Evolutionary conservation across 2,888 invertebrate genomes (phyloP).

Genomic region (Girardia tigrina): DNA sequence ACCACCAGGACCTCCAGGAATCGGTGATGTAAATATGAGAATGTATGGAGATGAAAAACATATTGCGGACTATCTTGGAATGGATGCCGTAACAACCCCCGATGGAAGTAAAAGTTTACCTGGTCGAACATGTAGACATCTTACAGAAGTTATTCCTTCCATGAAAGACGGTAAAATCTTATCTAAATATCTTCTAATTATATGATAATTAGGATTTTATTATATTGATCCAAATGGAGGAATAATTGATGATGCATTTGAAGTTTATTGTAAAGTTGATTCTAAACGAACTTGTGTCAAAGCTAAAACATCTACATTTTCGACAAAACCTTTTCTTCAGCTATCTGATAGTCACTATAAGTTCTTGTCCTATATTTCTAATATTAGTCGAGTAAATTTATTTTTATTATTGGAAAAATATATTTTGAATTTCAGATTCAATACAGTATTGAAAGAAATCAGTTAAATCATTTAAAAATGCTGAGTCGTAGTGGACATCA

Average conservation of each 20-base stretch:
- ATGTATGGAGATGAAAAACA: conserved; percentile 30
- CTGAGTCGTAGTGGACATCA: neutral
- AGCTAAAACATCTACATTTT: neutral
- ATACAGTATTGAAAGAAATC: neutral
- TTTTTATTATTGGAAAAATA: neutral
- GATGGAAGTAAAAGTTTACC: conserved; percentile 68
- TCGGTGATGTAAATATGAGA: neutral
- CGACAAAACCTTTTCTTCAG: neutral
- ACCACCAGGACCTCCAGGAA: conserved; percentile 24
- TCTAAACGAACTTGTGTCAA: conserved; percentile 30
- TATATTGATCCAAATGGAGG: conserved; percentile 37
- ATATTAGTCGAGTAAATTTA: neutral
- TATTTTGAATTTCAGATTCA: neutral
- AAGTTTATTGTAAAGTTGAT: conserved; percentile 31
- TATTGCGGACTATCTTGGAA: conserved; percentile 53
- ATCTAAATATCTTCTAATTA: conserved; percentile 25
- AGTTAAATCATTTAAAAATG: neutral
- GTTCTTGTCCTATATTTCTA: neutral
- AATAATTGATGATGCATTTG: conserved; percentile 31
- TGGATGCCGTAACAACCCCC: conserved; percentile 53
- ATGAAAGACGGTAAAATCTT: conserved; percentile 60
- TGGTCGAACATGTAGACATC: conserved; percentile 71
- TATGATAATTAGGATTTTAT: conserved; percentile 32
- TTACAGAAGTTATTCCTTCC: conserved; percentile 65
- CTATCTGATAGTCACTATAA: neutral